A percentile compares a stretch with the other conserved stretches of the same genome.
Conservation (phyloP, 2,888 invertebrate species). For the Hyles lineata region DNA sequence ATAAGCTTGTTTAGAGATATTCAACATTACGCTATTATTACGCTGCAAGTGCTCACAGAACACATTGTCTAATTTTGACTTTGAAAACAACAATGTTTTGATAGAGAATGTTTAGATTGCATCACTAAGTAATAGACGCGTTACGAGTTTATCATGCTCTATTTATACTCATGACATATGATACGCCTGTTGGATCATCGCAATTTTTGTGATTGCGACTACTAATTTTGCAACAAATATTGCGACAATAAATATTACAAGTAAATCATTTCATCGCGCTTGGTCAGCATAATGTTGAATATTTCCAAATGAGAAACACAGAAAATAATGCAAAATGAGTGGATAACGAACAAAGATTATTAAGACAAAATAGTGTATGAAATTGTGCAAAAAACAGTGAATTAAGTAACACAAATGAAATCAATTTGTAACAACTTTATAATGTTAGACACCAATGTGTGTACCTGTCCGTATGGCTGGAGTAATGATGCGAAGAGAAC, state of each 20-base stretch:
- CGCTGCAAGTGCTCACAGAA: no score
- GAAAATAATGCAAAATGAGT: constrained; percentile 27
- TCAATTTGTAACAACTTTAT: constrained; percentile 23
- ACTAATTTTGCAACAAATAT: no score
- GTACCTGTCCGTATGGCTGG: constrained; percentile 79
- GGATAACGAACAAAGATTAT: constrained; percentile 21
- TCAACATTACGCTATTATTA: constrained; percentile 41
- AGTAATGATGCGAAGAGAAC: constrained; percentile 77
- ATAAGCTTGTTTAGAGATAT: constrained; percentile 58
- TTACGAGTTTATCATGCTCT: no score
- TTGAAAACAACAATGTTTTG: no score
- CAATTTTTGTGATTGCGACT: no score
- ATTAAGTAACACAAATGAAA: constrained; percentile 22
- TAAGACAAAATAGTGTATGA: constrained; percentile 15
- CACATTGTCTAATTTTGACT: no score
- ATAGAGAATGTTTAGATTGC: no score
- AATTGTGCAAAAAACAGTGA: constrained; percentile 30
- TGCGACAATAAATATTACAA: background rate
- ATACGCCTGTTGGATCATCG: no score
- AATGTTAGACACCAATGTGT: constrained; percentile 32
- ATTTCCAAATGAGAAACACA: constrained; percentile 16
- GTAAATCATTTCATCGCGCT: background rate
- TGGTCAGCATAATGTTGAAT: constrained; percentile 21
- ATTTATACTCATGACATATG: no score
- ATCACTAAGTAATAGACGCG: no score